These are phyloP conservation scores for Idaea biselata DNA, from an alignment of 2,888 invertebrate genomes.

Conservation along the genomic window DNA sequence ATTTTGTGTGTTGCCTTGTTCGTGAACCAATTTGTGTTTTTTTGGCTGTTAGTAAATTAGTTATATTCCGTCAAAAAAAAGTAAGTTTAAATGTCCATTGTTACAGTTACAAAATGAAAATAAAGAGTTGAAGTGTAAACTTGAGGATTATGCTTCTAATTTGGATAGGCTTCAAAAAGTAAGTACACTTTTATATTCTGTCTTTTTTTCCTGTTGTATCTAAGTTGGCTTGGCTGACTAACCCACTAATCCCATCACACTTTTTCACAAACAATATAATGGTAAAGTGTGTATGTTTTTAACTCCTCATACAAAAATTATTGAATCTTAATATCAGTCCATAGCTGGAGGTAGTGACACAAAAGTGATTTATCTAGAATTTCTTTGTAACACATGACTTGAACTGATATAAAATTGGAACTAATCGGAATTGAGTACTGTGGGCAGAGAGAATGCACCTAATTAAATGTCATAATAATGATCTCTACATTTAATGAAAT, in stretches of 20 bases:
- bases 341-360: no score
- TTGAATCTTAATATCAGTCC: no score
- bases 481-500: no score
- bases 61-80: slow-evolving; percentile 31
- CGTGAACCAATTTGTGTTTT: neutral
- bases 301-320: no score
- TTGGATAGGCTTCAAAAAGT: slow-evolving; percentile 63
- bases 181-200: slow-evolving; percentile 33
- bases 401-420: no score
- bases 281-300: no score
- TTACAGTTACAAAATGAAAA: slow-evolving; percentile 62
- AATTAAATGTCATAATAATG: no score
- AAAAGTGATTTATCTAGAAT: no score
- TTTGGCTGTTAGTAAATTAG: slow-evolving; percentile 57
- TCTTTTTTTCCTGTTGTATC: neutral
- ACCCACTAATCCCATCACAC: neutral
- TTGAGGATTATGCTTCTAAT: slow-evolving; percentile 49
- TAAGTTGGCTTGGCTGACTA: neutral
- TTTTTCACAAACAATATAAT: neutral
- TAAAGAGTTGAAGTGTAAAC: slow-evolving; percentile 50
- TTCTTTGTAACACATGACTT: no score
- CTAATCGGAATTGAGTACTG: no score
- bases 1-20: neutral
- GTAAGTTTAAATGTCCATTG: neutral
- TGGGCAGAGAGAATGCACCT: no score